Evolutionary conservation across 1,140 invertebrate species (phyloP), one percentile per base, ranked within the genome.

Genomic region (Dermatophagoides farinae): DNA sequence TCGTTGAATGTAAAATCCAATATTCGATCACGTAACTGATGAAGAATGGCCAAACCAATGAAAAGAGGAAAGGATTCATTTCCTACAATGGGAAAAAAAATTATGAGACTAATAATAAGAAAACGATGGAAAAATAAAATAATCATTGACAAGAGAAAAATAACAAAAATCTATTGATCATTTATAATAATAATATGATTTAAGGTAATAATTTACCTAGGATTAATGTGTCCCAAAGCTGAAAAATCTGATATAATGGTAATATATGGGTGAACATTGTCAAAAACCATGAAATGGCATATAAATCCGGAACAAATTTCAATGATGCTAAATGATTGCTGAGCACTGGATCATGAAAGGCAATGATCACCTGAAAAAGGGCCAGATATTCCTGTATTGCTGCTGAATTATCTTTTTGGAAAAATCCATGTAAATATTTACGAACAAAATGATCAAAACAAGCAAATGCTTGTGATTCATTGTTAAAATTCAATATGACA

Each of bases 251-350:
- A 70, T 97, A 89, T 8, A 99, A 74, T 1, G 95, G 95, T 73
- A 99, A 96, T 0, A 97, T 90, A 75, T 92, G 88, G 89, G 69
- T 61, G 77, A 75, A 69, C 88, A 97, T 96, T 11, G 95, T 99
- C 8, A 99, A 75, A 73, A 98, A 97, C 95, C 95, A 98, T 0
- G 95, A 93, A 71, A 98, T 97, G n/a, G 95, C 89, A 75, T 97
- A 98, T 1, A 98, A 74, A 76, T 99, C 91, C 0, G 95, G 91
- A 66, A 93, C 87, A 72, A 99, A 98, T 67, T 84, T 86, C 65
- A 97, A 96, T 8, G 82, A 82, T 66, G 85, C 79, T 40, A 98
- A 75, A 75, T 97, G 93, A 71, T 85, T 89, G 0, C 86, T 86
- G 47, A 98, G 73, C 57, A 83, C 77, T 11, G 93, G 88, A 73